Evolutionary conservation across 2,888 invertebrate species (phyloP).

Genomic region (Drosophila ustulata): DNA sequence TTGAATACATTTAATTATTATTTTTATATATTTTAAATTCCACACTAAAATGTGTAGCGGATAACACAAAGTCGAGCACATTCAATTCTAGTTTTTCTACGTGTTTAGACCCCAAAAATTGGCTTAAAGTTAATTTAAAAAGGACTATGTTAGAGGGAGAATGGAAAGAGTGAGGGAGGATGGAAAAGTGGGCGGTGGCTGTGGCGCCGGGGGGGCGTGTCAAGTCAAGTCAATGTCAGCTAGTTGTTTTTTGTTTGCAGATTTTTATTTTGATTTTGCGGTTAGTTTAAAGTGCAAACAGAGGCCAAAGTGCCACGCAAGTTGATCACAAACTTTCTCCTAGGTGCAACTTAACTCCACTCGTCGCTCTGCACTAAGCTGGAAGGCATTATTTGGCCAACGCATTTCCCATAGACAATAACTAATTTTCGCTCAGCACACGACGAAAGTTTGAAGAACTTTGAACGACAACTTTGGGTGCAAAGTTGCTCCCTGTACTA

Average conservation of each 20-base stretch:
- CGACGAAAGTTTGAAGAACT: slow-evolving; percentile 45
- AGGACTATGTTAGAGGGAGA: background rate
- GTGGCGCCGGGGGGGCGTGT: background rate
- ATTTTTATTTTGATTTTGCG: slow-evolving; percentile 20
- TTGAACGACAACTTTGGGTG: slow-evolving; percentile 44
- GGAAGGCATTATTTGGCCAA: slow-evolving; percentile 36
- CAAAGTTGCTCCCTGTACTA: slow-evolving; percentile 39
- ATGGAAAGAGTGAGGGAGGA: background rate
- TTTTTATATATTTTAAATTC: no score
- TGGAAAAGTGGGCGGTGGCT: background rate
- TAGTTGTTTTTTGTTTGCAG: slow-evolving; percentile 33
- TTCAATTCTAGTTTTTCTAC: background rate
- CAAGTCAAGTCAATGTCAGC: slow-evolving; percentile 61
- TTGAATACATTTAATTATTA: no score
- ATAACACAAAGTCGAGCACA: background rate
- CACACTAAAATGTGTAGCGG: background rate
- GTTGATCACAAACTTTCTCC: slow-evolving; percentile 64
- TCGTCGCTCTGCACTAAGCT: background rate
- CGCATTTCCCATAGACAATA: slow-evolving; percentile 57
- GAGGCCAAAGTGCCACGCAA: slow-evolving; percentile 34
- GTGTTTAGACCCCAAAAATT: slow-evolving; percentile 31
- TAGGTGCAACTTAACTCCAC: slow-evolving; percentile 15
- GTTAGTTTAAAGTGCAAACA: slow-evolving; percentile 46
- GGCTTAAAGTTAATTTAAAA: slow-evolving; percentile 38
- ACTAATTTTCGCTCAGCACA: slow-evolving; percentile 61